Base-by-base conservation (phyloP, 2,888 invertebrate species). In the Tetranychus piercei region DNA sequence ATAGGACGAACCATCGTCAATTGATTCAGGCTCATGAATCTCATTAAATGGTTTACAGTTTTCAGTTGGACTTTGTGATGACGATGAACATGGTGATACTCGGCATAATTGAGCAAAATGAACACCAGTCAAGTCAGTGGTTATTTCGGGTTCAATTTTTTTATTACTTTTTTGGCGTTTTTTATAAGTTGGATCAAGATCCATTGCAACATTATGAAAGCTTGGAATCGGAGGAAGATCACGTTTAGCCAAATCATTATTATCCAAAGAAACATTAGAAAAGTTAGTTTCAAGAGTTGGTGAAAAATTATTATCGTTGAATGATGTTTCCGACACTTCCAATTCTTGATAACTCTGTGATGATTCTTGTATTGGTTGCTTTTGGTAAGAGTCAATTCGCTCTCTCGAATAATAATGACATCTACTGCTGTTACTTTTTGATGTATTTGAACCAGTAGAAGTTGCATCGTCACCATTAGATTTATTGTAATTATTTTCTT, bases 171-270 rank as follows among this genome's bases (percentile, higher is more conserved):
- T 69, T 69, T 69, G 20, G 34, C 69, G 69, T 67, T n/a, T 67
- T n/a, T 83, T 81, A 79, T 87, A 88, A 0, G 88, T 88, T 0
- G 88, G 88, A 81, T 88, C 88, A 71, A 88, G 87, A 71, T 86
- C 87, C 80, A 87, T 86, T 1, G 88, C 88, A 74, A 88, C 88
- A 79, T 88, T 88, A 6, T 82, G 80, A 55, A 83, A 73, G 18
- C n/a, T 73, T 44, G 69, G 73, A 5, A 69, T 44, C 18, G 66
- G 67, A n/a, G 67, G 67, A 22, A 73, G 22, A 15, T 20, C 73
- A 22, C 73, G 18, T n/a, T 44, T 73, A 3, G n/a, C 71, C 20
- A 45, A 20, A 23, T n/a, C 55, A 65, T 55, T 73, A 55, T n/a
- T 15, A 45, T 64, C 64, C 11, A 11, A 7, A 8, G 15, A 43